phyloP scores from a whole-genome alignment of 2,888 invertebrate species.

The Microdon myrmicae region DNA sequence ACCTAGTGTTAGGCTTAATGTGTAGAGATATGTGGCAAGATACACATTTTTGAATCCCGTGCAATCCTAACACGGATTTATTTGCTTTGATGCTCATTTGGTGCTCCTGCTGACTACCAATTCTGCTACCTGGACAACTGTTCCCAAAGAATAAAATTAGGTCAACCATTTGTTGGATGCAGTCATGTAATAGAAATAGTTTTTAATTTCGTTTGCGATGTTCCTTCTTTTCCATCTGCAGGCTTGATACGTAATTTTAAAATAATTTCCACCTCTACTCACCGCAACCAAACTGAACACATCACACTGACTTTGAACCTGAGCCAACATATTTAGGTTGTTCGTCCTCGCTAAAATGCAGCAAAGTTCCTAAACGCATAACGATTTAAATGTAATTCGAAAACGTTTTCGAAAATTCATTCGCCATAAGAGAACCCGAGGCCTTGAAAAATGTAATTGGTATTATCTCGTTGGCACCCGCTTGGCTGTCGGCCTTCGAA shows the following conservation, averaged over 20 bases:
- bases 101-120: no score
- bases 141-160: slow-evolving; percentile 37
- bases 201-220: slow-evolving; percentile 44
- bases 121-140: slow-evolving; percentile 32
- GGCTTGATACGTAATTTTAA: slow-evolving; percentile 3
- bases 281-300: slow-evolving; percentile 25
- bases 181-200: slow-evolving; percentile 37
- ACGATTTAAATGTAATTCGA: no score
- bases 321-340: slow-evolving; percentile 14
- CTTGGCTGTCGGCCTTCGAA: slow-evolving; percentile 27
- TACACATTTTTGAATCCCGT: slow-evolving; percentile 37
- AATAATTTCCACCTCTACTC: no score
- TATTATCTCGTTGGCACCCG: slow-evolving; percentile 38
- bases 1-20: slow-evolving; percentile 39
- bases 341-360: no score
- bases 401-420: slow-evolving; percentile 34
- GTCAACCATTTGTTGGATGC: slow-evolving; percentile 43
- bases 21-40: slow-evolving; percentile 43
- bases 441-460: slow-evolving; percentile 1
- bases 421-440: slow-evolving; percentile 10
- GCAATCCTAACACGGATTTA: slow-evolving; percentile 43
- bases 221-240: no score
- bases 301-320: slow-evolving; percentile 29
- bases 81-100: slow-evolving; percentile 45
- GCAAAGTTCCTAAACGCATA: no score